These are phyloP conservation scores for Parauchenoglanis ngamensis DNA, from an alignment of 2,797 vertebrate genomes.

Conservation along the genomic window DNA sequence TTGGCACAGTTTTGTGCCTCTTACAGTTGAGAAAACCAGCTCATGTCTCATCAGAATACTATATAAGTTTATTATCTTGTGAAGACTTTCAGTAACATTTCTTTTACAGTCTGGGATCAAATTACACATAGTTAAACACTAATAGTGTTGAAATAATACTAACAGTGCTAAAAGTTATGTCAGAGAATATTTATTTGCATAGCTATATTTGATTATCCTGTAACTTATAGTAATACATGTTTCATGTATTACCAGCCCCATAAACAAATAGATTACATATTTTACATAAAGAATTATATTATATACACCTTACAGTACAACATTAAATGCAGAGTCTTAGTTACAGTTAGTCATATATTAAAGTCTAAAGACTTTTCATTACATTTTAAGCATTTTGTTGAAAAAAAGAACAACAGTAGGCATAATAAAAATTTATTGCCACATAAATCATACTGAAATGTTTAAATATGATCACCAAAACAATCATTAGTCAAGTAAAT, in stretches of 20 bases:
- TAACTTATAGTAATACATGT: background rate
- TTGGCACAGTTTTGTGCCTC: constrained; percentile 38
- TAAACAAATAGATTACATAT: background rate
- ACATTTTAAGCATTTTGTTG: background rate
- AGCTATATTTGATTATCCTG: background rate
- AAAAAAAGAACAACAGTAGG: background rate
- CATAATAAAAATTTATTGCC: background rate
- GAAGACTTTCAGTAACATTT: constrained; percentile 38
- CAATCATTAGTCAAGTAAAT: background rate
- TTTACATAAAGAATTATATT: background rate
- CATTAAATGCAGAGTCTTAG: background rate
- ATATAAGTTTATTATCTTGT: constrained; percentile 44
- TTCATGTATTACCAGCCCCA: background rate
- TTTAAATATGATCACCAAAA: background rate
- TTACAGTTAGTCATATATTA: background rate
- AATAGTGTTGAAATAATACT: background rate
- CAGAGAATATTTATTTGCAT: background rate
- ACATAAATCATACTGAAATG: background rate
- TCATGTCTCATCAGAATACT: constrained; percentile 2
- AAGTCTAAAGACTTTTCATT: background rate
- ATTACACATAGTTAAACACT: constrained; percentile 14
- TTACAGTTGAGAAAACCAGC: constrained; percentile 34
- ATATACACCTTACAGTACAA: background rate
- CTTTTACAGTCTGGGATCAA: constrained; percentile 35
- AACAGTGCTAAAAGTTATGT: background rate